Evolutionary conservation across 1,140 invertebrate genomes (phyloP).

Genomic region (Medauroidea extradentata): DNA sequence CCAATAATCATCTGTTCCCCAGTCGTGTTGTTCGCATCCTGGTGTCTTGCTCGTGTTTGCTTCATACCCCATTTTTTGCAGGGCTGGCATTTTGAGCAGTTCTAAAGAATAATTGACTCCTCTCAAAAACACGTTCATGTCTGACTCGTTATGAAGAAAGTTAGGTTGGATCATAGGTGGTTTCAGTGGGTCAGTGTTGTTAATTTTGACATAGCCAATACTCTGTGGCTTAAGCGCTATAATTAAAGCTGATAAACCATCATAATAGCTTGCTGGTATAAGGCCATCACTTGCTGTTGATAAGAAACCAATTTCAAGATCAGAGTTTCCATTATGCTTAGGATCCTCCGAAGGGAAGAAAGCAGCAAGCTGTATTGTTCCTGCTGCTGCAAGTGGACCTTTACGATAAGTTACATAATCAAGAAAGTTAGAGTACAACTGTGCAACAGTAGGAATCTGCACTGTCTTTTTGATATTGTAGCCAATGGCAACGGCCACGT

Average conservation of each 20-base stretch:
- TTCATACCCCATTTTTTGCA: conserved; percentile 39
- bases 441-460: too few relatives aligned
- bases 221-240: conserved; percentile 53
- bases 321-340: too few relatives aligned
- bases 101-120: too few relatives aligned
- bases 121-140: too few relatives aligned
- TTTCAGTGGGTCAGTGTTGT: conserved; percentile 52
- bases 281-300: not conserved
- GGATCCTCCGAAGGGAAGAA: too few relatives aligned
- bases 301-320: too few relatives aligned
- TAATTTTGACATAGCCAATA: conserved; percentile 53
- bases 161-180: conserved; percentile 65
- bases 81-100: conserved; percentile 9
- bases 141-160: conserved; percentile 37
- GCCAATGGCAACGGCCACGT: not conserved
- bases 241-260: conserved; percentile 38
- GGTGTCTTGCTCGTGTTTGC: conserved; percentile 52
- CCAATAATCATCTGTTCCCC: conserved; percentile 45
- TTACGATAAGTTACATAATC: too few relatives aligned
- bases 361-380: too few relatives aligned
- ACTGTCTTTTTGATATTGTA: too few relatives aligned
- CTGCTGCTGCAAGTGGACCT: too few relatives aligned
- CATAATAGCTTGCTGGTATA: conserved; percentile 1
- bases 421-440: too few relatives aligned
- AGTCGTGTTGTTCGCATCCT: conserved; percentile 45